These are phyloP conservation scores for Drosophila simulans DNA, from an alignment of 1,140 invertebrate species.

Conservation along the genomic window DNA sequence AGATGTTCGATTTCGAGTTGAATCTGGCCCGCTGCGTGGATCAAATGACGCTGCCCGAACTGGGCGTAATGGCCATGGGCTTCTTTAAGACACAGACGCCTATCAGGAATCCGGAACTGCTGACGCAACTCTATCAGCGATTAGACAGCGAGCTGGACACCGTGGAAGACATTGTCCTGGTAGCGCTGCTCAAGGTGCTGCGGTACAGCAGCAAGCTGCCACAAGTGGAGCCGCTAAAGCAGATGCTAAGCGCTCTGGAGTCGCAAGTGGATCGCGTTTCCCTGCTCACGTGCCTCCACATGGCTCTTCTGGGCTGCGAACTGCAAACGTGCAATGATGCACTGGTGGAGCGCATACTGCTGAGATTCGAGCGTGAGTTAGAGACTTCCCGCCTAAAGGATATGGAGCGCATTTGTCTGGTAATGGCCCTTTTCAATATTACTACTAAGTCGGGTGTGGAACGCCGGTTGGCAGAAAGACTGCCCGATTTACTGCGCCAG, in stretches of 20 bases:
- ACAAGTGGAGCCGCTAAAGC: constrained; percentile 59
- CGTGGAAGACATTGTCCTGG: constrained; percentile 85
- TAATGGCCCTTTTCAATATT: constrained; percentile 85
- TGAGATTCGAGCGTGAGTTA: constrained; percentile 80
- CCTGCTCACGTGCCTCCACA: constrained; percentile 85
- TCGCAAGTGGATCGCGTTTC: constrained; percentile 84
- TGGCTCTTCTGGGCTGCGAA: constrained; percentile 85
- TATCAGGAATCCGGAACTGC: constrained; percentile 85
- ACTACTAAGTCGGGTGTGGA: constrained; percentile 76
- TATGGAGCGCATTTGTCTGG: constrained; percentile 86
- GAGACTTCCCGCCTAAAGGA: constrained; percentile 86
- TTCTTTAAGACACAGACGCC: constrained; percentile 87
- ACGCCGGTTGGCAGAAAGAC: constrained; percentile 82
- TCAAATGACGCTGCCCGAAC: constrained; percentile 85
- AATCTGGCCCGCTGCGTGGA: constrained; percentile 84
- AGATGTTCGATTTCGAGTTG: constrained; percentile 87
- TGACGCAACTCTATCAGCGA: constrained; percentile 84
- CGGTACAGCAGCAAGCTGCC: constrained; percentile 82
- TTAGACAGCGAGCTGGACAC: constrained; percentile 74
- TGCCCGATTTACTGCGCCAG: constrained; percentile 85
- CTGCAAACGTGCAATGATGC: constrained; percentile 83
- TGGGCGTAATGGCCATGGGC: constrained; percentile 86
- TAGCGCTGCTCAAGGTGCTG: constrained; percentile 86
- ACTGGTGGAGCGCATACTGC: constrained; percentile 75
- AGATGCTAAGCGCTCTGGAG: constrained; percentile 72